phyloP scores from a whole-genome alignment of 2,113 vertebrate genomes.

The Notothenia coriiceps region DNA sequence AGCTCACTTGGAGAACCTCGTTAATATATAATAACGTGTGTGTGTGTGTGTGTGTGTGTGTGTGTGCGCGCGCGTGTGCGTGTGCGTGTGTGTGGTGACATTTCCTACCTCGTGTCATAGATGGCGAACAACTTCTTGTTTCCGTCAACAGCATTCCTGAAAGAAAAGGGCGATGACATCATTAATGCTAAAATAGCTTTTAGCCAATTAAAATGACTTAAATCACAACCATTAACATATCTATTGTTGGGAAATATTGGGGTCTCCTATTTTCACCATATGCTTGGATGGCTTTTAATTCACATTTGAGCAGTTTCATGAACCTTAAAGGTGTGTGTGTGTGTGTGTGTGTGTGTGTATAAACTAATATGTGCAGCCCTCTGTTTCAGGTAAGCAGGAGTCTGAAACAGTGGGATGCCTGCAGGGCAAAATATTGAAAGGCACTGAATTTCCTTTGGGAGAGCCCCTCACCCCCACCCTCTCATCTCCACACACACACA shows the following conservation, averaged over 20 bases:
- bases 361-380: slow-evolving; percentile 1
- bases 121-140: slow-evolving; percentile 94
- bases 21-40: not conserved
- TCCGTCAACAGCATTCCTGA: slow-evolving; percentile 95
- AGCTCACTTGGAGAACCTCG: not conserved
- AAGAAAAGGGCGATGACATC: slow-evolving; percentile 65
- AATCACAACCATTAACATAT: not conserved
- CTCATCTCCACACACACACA: slow-evolving; percentile 2
- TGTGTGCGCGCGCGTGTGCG: not conserved
- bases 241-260: not conserved
- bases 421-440: slow-evolving; percentile 41
- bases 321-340: not conserved
- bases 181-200: slow-evolving; percentile 17
- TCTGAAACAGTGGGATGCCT: slow-evolving; percentile 37
- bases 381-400: not conserved
- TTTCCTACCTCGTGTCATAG: slow-evolving; percentile 94
- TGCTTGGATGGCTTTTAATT: not conserved
- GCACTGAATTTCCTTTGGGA: slow-evolving; percentile 19
- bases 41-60: not conserved
- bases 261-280: not conserved
- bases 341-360: not conserved
- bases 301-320: not conserved
- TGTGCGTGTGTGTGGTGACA: slow-evolving; percentile 4
- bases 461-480: not conserved
- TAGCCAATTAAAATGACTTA: slow-evolving; percentile 26